These are phyloP conservation scores for Myotis vivesi DNA, from an alignment of 2,797 vertebrate genomes.

Conservation along the genomic window DNA sequence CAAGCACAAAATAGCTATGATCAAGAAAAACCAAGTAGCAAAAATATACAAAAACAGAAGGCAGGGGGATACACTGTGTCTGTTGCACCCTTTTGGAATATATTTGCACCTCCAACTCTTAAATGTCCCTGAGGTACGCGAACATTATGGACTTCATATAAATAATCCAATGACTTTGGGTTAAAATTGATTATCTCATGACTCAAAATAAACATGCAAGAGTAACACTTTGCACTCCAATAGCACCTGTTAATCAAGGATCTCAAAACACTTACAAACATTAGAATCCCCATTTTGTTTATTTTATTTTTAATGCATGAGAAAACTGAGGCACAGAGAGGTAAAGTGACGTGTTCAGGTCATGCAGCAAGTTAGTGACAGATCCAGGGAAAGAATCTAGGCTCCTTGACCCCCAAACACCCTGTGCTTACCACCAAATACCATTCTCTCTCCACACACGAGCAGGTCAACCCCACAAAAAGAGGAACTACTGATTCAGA, in stretches of 20 bases:
- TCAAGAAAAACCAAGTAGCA: conserved; percentile 84
- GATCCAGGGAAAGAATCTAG: conserved; percentile 66
- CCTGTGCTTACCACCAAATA: conserved; percentile 52
- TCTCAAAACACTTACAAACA: conserved; percentile 78
- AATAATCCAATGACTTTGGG: conserved; percentile 84
- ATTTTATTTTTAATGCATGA: conserved; percentile 70
- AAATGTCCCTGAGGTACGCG: conserved; percentile 96
- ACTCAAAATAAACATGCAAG: conserved; percentile 75
- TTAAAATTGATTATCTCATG: conserved; percentile 79
- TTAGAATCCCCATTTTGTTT: conserved; percentile 74
- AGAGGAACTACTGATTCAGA: conserved; percentile 55
- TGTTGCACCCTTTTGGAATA: conserved; percentile 89
- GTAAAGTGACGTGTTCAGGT: conserved; percentile 75
- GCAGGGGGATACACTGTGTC: conserved; percentile 87
- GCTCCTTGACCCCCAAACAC: conserved; percentile 53
- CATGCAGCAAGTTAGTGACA: conserved; percentile 75
- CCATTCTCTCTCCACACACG: conserved; percentile 36
- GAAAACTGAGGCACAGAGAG: conserved; percentile 79
- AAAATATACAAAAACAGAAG: conserved; percentile 88
- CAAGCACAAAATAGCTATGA: conserved; percentile 86
- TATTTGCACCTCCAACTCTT: conserved; percentile 90
- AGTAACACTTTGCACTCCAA: conserved; percentile 71
- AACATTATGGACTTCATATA: conserved; percentile 83
- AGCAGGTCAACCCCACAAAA: conserved; percentile 65
- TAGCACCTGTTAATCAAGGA: conserved; percentile 77